These are phyloP conservation scores for Myotis findleyi DNA, from an alignment of 2,797 vertebrate genomes.

Conservation along the genomic window DNA sequence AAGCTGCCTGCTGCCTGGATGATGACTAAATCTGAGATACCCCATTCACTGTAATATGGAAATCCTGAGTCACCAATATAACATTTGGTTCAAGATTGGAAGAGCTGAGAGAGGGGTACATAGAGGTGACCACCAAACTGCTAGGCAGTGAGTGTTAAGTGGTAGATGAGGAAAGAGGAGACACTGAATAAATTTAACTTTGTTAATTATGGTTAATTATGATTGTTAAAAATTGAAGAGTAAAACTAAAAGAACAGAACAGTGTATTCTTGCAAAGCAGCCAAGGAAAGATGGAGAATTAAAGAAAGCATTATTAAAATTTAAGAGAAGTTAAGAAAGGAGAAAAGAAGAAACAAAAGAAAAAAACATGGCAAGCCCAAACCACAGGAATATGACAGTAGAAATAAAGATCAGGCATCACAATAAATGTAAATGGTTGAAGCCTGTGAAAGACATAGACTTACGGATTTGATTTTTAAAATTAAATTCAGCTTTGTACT, in stretches of 20 bases:
- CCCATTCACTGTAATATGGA: not conserved
- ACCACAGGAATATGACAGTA: not conserved
- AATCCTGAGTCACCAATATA: not conserved
- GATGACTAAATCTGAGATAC: not conserved
- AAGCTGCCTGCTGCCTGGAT: not conserved
- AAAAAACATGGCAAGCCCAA: not conserved
- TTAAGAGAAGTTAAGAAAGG: not conserved
- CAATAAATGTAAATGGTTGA: not conserved
- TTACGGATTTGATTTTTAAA: not conserved
- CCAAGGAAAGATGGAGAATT: not conserved
- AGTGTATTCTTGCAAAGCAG: not conserved
- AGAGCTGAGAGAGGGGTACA: not conserved
- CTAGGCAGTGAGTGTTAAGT: not conserved
- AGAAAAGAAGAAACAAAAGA: not conserved
- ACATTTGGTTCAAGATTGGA: not conserved
- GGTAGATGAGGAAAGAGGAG: not conserved
- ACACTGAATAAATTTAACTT: not conserved
- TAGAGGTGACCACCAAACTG: not conserved
- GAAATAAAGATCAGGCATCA: not conserved
- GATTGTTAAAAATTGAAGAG: not conserved
- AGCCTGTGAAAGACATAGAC: not conserved
- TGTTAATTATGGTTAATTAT: constrained; percentile 1
- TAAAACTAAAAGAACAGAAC: not conserved
- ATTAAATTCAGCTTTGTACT: constrained; percentile 7
- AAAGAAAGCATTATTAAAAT: not conserved